Base-by-base conservation (phyloP, 2,797 vertebrate genomes). In the Chelidonichthys spinosus region DNA sequence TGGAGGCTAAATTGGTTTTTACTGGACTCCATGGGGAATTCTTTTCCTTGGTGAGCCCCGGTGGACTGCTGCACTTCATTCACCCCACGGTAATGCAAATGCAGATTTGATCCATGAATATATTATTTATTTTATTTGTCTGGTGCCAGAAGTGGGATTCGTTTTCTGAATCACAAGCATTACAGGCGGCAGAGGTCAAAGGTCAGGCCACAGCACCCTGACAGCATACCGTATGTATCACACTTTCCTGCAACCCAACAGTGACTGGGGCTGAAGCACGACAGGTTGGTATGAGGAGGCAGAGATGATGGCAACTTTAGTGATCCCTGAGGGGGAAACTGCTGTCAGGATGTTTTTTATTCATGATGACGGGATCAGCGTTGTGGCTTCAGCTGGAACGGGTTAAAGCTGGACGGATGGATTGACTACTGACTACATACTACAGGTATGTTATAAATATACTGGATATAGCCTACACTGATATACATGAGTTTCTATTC, bases 1-100 rank as follows among this genome's bases (percentile, higher is more conserved):
- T 50, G 76, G 47, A 78, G 56, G 74, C 35, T 84, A 87, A 90
- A 93, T 87, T 83, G 84, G 76, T 88, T 92, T 89, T 90, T 82
- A 82, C 79, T 78, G 69, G 83, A 75, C 76, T 87, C 89, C 58
- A 40, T 66, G 59, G 82, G 82, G 86, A 89, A 55, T 81, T 68
- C 73, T 81, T 83, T 78, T 43, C 2, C 63, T 73, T 67, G 55
- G 74, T 58, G 72, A 67, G 74, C 50, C 53, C 36, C 46, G 60
- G 9, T 60, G 79, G 63, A 72, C 64, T 15, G 11, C 58, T 68
- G 63, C 69, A 39, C 74, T 75, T 50, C 36, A 53, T 67, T 69
- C 69, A 55, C 64, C 56, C 60, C 5, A 0, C 7, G 13, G 7
- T 59, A 62, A 70, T 64, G 56, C 73, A 66, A 65, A 74, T 44